Base-by-base conservation (phyloP, 1,140 invertebrate genomes). In the Coptotermes formosanus region DNA sequence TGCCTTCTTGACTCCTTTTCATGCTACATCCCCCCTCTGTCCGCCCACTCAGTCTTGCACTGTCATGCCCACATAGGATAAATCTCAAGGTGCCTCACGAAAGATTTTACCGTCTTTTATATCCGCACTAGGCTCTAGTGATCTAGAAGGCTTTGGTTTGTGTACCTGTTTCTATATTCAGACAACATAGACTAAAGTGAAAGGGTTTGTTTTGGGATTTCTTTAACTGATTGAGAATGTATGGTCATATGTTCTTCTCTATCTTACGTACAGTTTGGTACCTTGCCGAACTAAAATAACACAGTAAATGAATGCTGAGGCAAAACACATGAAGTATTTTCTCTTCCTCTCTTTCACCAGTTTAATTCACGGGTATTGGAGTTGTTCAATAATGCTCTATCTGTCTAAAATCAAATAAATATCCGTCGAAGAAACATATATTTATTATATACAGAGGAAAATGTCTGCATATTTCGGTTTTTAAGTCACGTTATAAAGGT, bases 1-100 rank as follows among this genome's bases (percentile, higher is more conserved):
- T 75, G 64, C 64, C 64, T 75, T n/a, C 64, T 75, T 75, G 64
- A 75, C 64, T 75, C 64, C 19, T 55, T 55, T 55, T 55, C 52
- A 19, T 55, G 52, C 19, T 55, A 55, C 52, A 19, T 55, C 52
- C 4, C 52, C 8, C 64, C n/a, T 1, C 64, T 30, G 64, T 30
- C 64, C 64, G 6, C 64, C 64, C 64, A 75, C 64, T 75, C 64
- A 14, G 64, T 75, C n/a, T 75, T 30, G 64, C 64, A 9, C 4
- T 14, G 64, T 75, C 64, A 30, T 75, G 64, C 64, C n/a, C 64
- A 30, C 64, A 30, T 75, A 12, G 64, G 64, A 75, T 75, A 14
- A 75, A n/a, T 75, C 64, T 75, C 64, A 75, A n/a, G 7, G 64
- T 30, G 14, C 7, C n/a, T 9, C 64, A 30, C 25, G 25, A 75